Percentiles rank a stretch among this genome's conserved stretches.
Evolutionary conservation across 2,113 vertebrate genomes (phyloP).

Genomic region (Chionomys nivalis): DNA sequence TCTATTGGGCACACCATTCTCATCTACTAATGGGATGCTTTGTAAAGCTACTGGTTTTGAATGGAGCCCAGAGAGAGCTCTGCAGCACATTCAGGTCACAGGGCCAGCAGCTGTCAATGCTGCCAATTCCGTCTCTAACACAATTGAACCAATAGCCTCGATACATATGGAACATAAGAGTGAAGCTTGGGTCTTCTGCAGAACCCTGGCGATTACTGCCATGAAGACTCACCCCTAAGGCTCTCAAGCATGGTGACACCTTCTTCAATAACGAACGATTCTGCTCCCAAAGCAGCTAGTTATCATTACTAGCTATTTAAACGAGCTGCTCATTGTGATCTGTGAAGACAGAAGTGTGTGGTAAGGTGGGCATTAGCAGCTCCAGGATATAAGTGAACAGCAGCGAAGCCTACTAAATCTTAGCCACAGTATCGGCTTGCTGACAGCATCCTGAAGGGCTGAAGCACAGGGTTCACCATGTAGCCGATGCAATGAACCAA

Average conservation of each 20-base stretch:
- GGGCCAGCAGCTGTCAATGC: background rate
- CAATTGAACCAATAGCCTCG: background rate
- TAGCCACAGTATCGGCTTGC: background rate
- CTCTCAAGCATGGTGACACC: background rate
- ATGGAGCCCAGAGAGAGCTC: background rate
- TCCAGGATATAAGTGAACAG: background rate
- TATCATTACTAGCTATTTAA: background rate
- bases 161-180: background rate
- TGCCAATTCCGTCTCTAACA: background rate
- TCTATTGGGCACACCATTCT: background rate
- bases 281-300: background rate
- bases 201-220: background rate
- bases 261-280: background rate
- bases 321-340: background rate
- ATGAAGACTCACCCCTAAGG: background rate
- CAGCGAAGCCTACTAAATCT: background rate
- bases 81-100: background rate
- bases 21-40: background rate
- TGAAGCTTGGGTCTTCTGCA: background rate
- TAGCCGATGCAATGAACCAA: background rate
- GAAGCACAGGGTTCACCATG: background rate
- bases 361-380: background rate
- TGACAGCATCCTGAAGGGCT: background rate
- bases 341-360: background rate
- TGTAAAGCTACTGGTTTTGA: background rate